These are phyloP conservation scores for Halictus quadricinctus DNA, from an alignment of 2,888 invertebrate species.

Conservation along the genomic window DNA sequence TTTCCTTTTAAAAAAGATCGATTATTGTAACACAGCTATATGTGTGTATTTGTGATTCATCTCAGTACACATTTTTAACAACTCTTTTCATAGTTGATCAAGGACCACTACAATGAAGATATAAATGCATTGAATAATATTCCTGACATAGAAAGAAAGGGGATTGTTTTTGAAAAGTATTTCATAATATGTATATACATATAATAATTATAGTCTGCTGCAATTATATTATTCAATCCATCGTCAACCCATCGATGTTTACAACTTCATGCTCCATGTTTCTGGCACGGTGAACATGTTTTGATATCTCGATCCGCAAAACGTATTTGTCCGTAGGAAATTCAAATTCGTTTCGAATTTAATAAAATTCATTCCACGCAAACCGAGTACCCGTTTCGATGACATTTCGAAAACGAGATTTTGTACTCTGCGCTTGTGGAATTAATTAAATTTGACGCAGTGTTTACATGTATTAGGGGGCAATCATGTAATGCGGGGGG, in stretches of 20 bases:
- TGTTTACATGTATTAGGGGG: not conserved
- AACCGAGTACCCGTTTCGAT: not conserved
- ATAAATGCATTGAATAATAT: not conserved
- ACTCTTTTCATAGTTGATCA: not conserved
- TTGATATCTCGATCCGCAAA: not conserved
- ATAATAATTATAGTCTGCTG: not conserved
- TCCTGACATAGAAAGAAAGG: not conserved
- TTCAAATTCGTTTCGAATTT: not conserved
- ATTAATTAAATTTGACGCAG: slow-evolving; percentile 7
- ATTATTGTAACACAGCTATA: not conserved
- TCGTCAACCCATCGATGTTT: not conserved
- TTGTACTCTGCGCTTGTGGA: not conserved
- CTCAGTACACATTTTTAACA: not conserved
- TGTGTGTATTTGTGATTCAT: too few relatives aligned
- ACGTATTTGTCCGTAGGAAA: slow-evolving; percentile 7
- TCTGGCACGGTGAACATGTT: not conserved
- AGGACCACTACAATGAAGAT: not conserved
- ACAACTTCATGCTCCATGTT: not conserved
- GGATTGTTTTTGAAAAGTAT: not conserved
- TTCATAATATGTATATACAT: not conserved
- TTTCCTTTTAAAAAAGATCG: not conserved
- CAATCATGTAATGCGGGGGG: not conserved
- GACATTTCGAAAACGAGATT: not conserved
- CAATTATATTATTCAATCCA: not conserved
- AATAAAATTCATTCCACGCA: slow-evolving; percentile 9